A percentile compares a stretch with the other conserved stretches of the same genome.
Conservation (phyloP, 2,797 vertebrate genomes). For the Pangasius mekongensis region DNA sequence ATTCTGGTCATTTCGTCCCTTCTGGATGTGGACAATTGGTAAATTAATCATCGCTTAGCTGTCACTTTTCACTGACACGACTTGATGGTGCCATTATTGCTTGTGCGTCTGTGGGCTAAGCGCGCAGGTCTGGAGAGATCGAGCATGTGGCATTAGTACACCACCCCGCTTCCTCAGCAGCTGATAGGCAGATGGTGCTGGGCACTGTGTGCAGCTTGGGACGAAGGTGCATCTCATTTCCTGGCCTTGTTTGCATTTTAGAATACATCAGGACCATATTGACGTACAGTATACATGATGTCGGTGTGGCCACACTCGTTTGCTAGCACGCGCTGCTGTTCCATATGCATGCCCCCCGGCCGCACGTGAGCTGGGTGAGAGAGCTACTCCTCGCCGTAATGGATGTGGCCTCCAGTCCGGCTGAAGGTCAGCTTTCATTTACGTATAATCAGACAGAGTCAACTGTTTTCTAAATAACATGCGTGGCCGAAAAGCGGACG, state of each 20-base stretch:
- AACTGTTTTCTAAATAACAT: conserved; percentile 86
- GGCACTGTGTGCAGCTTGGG: conserved; percentile 88
- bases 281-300: conserved; percentile 98
- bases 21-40: conserved; percentile 82
- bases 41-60: conserved; percentile 89
- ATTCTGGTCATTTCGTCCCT: not conserved
- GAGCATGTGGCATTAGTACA: conserved; percentile 95
- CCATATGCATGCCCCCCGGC: conserved; percentile 77
- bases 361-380: conserved; percentile 70
- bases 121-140: conserved; percentile 67
- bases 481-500: conserved; percentile 68
- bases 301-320: conserved; percentile 83
- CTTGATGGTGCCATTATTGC: conserved; percentile 91
- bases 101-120: conserved; percentile 80
- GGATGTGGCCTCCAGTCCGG: conserved; percentile 82
- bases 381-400: conserved; percentile 79
- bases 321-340: conserved; percentile 77
- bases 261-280: conserved; percentile 99
- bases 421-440: conserved; percentile 97
- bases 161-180: conserved; percentile 90
- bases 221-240: conserved; percentile 98
- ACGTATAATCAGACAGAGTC: conserved; percentile 83
- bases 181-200: conserved; percentile 98
- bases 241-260: conserved; percentile 99
- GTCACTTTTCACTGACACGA: conserved; percentile 88